These are phyloP conservation scores for Dyspetes luteomarginatus DNA, from an alignment of 2,888 invertebrate species.

Conservation along the genomic window DNA sequence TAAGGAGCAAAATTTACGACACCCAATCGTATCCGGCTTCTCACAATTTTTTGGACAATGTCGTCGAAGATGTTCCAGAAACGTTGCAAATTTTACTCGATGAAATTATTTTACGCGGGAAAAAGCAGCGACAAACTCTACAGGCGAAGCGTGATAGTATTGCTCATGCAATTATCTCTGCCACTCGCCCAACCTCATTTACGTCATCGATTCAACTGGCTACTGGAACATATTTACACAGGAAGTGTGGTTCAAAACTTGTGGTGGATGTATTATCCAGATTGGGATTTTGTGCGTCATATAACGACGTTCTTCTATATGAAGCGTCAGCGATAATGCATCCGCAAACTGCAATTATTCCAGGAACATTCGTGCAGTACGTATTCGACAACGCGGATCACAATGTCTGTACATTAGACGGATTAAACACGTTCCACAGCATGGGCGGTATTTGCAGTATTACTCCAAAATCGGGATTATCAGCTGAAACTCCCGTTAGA, in stretches of 20 bases:
- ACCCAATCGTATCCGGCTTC: not conserved
- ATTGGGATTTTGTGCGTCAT: constrained; percentile 47
- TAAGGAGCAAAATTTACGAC: not conserved
- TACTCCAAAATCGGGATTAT: constrained; percentile 12
- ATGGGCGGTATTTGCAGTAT: constrained; percentile 30
- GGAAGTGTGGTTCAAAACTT: constrained; percentile 54
- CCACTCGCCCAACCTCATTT: constrained; percentile 42
- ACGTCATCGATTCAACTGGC: constrained; percentile 52
- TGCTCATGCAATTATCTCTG: constrained; percentile 38
- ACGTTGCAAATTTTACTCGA: not conserved
- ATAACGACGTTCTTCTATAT: constrained; percentile 40
- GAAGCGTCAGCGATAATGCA: constrained; percentile 53
- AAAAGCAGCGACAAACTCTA: too few relatives aligned
- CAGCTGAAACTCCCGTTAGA: not conserved
- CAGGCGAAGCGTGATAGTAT: too few relatives aligned
- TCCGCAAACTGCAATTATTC: constrained; percentile 7
- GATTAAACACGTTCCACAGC: constrained; percentile 50
- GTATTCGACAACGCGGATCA: constrained; percentile 50
- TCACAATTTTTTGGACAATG: not conserved
- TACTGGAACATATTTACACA: constrained; percentile 47
- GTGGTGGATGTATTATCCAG: constrained; percentile 47
- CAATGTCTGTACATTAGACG: constrained; percentile 28
- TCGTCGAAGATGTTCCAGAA: not conserved
- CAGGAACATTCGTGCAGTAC: constrained; percentile 33
- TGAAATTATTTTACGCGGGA: not conserved